Base-by-base conservation (phyloP, 2,888 invertebrate genomes). In the Torymus aiolomorphi region DNA sequence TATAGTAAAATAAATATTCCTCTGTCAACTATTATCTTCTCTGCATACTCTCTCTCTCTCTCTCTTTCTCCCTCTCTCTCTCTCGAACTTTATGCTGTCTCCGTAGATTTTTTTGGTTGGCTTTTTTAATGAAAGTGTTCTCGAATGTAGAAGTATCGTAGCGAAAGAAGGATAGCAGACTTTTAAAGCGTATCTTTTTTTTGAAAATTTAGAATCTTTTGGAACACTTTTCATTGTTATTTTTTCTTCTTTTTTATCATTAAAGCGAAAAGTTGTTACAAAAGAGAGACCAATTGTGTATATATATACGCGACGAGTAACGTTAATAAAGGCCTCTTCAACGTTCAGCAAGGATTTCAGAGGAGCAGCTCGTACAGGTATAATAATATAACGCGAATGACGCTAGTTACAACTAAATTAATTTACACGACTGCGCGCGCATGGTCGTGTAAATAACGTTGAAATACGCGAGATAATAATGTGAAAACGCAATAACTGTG, bases 1-100 rank as follows among this genome's bases (percentile, higher is more conserved):
- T 84, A 87, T 88, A 88, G 86, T 87, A 89, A 90, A 89, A 90
- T 88, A 89, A 90, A 89, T 89, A 89, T 87, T 86, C 86, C 87
- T 79, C 79, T 76, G 79, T 79, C 49, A 24, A 73, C 77, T 81
- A 78, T 71, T 81, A 78, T 71, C 77, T 67, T 65, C 61, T 67
- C 51, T 18, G 5, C 42, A 42, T 10, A 31, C 65, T 31, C 8
- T 42, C 18, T 52, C 52, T 65, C 5, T n/a, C 56, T 56, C 12
- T 18, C 56, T 73, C 51, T n/a, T 51, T n/a, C n/a, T n/a, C n/a
- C n/a, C 56, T 56, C 12, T 18, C 31, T 31, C 62, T 54, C 42
- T 18, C 54, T 16, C 14, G 42, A 42, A 42, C 12, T 57, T 49
- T 20, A 20, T 57, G 52, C 51, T 65, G 16, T 20, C 11, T 66